Evolutionary conservation across 2,113 vertebrate genomes (phyloP).

Genomic region (Cervus canadensis): DNA sequence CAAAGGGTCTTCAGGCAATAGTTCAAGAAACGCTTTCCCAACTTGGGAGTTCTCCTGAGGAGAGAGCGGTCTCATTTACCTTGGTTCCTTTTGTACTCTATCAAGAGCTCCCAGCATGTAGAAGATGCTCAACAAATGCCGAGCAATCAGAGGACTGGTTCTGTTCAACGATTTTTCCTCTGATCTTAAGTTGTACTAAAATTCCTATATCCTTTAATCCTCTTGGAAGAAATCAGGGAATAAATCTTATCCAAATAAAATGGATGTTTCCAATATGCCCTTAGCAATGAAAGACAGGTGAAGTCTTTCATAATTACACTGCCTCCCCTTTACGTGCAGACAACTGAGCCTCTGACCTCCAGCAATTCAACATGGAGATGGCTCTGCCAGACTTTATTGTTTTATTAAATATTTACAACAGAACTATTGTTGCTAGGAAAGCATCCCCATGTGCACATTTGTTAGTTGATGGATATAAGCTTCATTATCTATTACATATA

Average conservation of each 20-base stretch:
- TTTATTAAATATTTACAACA: neutral
- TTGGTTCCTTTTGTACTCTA: neutral
- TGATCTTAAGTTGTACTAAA: neutral
- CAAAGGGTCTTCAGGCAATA: neutral
- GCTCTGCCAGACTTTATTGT: neutral
- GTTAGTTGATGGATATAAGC: neutral
- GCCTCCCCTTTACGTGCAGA: neutral
- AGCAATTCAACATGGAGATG: neutral
- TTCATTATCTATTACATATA: neutral
- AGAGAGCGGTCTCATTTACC: neutral
- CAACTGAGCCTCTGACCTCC: neutral
- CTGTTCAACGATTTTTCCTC: neutral
- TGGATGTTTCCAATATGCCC: neutral
- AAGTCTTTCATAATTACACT: neutral
- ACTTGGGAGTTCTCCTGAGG: neutral
- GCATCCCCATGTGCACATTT: neutral
- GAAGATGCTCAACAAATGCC: neutral
- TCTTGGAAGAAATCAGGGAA: conserved; percentile 5
- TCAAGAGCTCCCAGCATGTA: neutral
- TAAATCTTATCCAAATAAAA: conserved; percentile 27
- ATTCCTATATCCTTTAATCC: neutral
- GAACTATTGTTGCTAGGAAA: neutral
- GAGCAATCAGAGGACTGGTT: neutral
- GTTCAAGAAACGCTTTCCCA: neutral
- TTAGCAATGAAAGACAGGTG: neutral